These are phyloP conservation scores for Polypterus bichir DNA, from an alignment of 2,113 vertebrate genomes.

Conservation along the genomic window DNA sequence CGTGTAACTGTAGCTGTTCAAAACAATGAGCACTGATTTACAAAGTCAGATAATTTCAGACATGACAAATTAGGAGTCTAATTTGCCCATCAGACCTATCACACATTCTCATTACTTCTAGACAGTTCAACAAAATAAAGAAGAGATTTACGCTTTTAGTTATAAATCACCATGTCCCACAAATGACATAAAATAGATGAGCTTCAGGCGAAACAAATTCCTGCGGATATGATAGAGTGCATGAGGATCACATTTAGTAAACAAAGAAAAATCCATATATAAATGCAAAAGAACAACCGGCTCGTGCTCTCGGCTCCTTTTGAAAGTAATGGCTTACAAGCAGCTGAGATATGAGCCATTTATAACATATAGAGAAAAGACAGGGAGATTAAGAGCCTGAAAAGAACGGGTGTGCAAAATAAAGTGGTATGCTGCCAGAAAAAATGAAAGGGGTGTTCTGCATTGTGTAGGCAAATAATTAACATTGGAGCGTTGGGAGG, in stretches of 20 bases:
- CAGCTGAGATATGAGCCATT: conserved; percentile 1
- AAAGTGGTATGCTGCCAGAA: background rate
- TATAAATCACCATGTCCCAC: background rate
- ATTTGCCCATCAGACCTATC: conserved; percentile 5
- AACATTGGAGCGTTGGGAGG: too few species aligned
- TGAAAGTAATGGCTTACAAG: conserved; percentile 1
- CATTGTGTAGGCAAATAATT: too few species aligned
- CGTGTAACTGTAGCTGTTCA: too few species aligned
- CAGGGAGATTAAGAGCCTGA: background rate
- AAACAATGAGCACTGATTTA: background rate
- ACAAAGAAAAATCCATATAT: conserved; percentile 8
- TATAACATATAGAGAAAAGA: background rate
- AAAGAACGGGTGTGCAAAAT: background rate
- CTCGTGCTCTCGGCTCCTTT: conserved; percentile 1
- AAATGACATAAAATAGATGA: conserved; percentile 4
- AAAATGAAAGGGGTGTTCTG: too few species aligned
- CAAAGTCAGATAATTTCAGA: background rate
- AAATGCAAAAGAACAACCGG: conserved; percentile 2
- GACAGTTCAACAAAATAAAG: conserved; percentile 5
- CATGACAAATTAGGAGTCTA: conserved; percentile 1
- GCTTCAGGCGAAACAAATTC: background rate
- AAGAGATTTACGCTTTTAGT: background rate
- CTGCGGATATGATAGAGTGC: conserved; percentile 1
- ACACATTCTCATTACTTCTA: conserved; percentile 1
- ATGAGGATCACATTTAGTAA: background rate